Conservation (phyloP, 92 coral and sea anemone genomes). For the Phenganax marumi region DNA sequence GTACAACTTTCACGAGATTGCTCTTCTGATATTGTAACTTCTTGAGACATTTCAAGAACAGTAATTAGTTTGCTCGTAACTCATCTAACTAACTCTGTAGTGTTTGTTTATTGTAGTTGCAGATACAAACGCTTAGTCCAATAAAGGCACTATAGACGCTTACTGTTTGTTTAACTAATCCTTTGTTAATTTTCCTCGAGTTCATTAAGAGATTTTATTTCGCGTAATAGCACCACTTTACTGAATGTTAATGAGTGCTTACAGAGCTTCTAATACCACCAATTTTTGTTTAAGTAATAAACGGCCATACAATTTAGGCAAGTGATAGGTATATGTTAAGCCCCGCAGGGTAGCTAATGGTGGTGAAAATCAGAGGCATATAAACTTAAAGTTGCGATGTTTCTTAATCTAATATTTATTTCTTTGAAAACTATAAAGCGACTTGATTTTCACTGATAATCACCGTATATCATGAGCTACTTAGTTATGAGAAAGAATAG, state of each 20-base stretch:
- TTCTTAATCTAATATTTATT: background rate
- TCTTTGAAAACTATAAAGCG: background rate
- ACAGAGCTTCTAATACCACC: too few species aligned
- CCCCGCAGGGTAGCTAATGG: too few species aligned
- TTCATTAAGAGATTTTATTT: background rate
- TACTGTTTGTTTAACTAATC: slow-evolving; percentile 12
- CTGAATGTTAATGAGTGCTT: background rate
- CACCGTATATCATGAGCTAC: slow-evolving; percentile 1
- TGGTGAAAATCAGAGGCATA: background rate
- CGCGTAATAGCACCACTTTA: background rate
- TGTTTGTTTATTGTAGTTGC: slow-evolving; percentile 1
- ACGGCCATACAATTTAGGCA: too few species aligned
- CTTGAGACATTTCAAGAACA: slow-evolving; percentile 20
- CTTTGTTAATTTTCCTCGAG: slow-evolving; percentile 2
- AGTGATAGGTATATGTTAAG: too few species aligned
- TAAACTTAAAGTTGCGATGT: background rate
- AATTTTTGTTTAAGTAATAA: too few species aligned
- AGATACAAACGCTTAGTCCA: slow-evolving; percentile 22
- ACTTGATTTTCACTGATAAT: background rate
- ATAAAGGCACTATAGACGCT: background rate
- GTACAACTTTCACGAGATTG: background rate
- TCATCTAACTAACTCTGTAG: background rate
- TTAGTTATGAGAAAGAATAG: background rate
- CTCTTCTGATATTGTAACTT: background rate
- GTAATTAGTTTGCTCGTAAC: slow-evolving; percentile 1